phyloP scores from a whole-genome alignment of 2,888 invertebrate species.

The Acanthosoma haemorrhoidale region DNA sequence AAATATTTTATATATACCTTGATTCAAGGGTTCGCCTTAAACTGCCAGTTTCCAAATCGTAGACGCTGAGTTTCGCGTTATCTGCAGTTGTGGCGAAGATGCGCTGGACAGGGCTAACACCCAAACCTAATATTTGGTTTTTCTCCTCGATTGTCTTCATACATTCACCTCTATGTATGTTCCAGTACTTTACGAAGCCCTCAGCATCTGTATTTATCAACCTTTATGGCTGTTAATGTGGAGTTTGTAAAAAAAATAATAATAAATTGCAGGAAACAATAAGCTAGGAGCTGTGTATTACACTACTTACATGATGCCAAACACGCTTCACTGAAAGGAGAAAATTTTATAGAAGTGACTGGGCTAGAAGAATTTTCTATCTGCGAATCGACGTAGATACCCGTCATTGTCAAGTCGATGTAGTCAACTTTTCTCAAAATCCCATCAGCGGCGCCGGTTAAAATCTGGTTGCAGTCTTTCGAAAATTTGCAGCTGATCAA shows the following conservation, averaged over 20 bases:
- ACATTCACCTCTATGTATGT: conserved; percentile 59
- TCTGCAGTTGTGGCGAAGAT: conserved; percentile 59
- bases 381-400: not conserved
- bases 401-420: conserved; percentile 4
- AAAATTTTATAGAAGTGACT: conserved; percentile 8
- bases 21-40: conserved; percentile 28
- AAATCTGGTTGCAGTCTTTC: conserved; percentile 13
- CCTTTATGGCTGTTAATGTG: no score
- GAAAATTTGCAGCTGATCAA: conserved; percentile 1
- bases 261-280: no score
- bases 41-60: conserved; percentile 60
- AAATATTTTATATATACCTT: no score
- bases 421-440: conserved; percentile 14
- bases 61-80: conserved; percentile 58
- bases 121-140: conserved; percentile 58
- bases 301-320: not conserved
- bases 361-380: not conserved
- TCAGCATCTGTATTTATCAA: conserved; percentile 53
- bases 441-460: conserved; percentile 33
- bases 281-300: no score
- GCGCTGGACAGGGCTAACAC: conserved; percentile 56
- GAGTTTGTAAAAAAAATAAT: no score
- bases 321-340: not conserved
- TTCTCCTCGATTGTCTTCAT: conserved; percentile 61
- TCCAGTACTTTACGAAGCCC: conserved; percentile 65